phyloP scores from a whole-genome alignment of 1,140 invertebrate species.

The Pachyrhynchus sulphureomaculatus region DNA sequence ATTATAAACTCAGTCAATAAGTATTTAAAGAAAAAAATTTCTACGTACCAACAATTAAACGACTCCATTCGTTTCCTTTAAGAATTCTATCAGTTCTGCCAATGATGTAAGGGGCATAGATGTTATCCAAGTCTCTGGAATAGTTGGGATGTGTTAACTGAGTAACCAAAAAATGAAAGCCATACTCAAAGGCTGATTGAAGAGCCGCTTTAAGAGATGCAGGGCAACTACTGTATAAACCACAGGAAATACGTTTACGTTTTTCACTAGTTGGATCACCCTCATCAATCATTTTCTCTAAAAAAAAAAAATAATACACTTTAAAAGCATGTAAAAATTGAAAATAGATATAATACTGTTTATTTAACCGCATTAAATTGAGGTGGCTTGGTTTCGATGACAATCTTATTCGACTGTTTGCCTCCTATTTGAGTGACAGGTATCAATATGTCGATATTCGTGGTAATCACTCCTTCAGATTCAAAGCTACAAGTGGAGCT shows the following conservation, averaged over 20 bases:
- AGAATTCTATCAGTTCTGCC: constrained; percentile 53
- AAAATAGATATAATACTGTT: too few relatives aligned
- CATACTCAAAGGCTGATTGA: constrained; percentile 39
- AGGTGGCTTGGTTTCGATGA: too few relatives aligned
- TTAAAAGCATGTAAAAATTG: too few relatives aligned
- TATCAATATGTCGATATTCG: too few relatives aligned
- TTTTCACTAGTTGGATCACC: constrained; percentile 31
- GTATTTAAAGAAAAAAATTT: too few relatives aligned
- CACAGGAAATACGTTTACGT: constrained; percentile 48
- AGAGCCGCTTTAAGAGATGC: constrained; percentile 40
- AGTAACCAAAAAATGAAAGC: constrained; percentile 50
- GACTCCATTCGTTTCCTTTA: constrained; percentile 49
- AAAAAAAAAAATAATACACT: too few relatives aligned
- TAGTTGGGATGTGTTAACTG: constrained; percentile 46
- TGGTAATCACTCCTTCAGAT: too few relatives aligned
- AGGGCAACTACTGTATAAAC: constrained; percentile 42
- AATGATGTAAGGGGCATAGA: constrained; percentile 34
- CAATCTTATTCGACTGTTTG: too few relatives aligned
- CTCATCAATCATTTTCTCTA: not conserved
- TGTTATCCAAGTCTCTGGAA: constrained; percentile 35
- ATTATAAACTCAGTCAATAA: too few relatives aligned
- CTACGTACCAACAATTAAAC: constrained; percentile 45
- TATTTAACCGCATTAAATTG: too few relatives aligned
- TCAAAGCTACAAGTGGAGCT: too few relatives aligned
- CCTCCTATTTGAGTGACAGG: too few relatives aligned